Evolutionary conservation across 2,113 vertebrate genomes (phyloP).

Genomic region (Thalassarche chlororhynchos): DNA sequence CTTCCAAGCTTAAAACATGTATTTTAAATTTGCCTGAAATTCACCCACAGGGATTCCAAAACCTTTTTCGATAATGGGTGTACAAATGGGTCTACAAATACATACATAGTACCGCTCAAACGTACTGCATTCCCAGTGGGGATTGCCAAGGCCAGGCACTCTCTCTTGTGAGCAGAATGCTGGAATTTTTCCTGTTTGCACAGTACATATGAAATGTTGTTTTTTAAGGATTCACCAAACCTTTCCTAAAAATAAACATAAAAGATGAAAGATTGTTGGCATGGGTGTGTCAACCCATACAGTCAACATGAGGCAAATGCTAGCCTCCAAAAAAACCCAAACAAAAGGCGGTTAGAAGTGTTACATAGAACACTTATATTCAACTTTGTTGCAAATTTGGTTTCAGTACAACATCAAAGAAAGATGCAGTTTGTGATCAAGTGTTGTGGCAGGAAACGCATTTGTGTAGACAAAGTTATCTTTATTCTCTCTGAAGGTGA

Average conservation of each 20-base stretch:
- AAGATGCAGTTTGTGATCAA: neutral
- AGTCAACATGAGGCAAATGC: neutral
- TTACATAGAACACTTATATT: neutral
- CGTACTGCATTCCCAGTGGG: accelerated
- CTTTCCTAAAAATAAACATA: neutral
- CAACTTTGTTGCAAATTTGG: neutral
- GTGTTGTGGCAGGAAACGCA: neutral
- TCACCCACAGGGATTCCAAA: neutral
- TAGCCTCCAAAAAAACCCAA: neutral
- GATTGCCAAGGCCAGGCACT: neutral
- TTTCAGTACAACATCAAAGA: neutral
- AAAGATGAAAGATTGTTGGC: neutral
- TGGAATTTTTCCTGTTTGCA: neutral
- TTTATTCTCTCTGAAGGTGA: constrained; percentile 8
- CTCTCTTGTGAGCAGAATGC: neutral
- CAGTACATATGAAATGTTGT: neutral
- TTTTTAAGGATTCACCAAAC: neutral
- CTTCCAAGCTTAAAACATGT: neutral
- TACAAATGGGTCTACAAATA: neutral
- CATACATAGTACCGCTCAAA: neutral
- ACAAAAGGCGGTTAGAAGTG: neutral
- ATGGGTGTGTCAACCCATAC: neutral
- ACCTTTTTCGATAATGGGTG: neutral
- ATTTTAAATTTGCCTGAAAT: neutral
- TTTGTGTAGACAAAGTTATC: neutral